Evolutionary conservation across 2,113 vertebrate species (phyloP), one percentile per base, ranked within the genome.

Genomic region (Silurus asotus): DNA sequence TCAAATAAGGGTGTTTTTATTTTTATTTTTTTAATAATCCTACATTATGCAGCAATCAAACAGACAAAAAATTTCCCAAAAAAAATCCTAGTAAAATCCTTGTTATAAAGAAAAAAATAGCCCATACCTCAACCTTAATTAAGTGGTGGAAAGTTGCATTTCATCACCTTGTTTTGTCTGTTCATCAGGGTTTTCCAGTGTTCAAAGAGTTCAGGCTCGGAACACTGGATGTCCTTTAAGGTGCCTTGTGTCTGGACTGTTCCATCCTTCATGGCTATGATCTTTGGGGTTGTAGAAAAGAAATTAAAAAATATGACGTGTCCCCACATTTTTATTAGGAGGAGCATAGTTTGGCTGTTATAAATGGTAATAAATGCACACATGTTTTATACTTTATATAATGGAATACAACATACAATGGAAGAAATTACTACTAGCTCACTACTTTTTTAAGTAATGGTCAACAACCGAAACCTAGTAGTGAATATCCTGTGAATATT

Each of bases 141-240:
- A 49, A 49, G n/a, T 49, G 19, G 19, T 74, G 48, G 72, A 75
- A 53, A 75, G 55, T 37, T 8, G 67, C 48, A 53, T 51, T 53
- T 82, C 81, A 97, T 95, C 86, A 98, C 97, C 88, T 97, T 96
- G 92, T 99, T 96, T 86, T 99, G 94, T 65, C 98, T 93, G 93
- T 99, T 96, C 98, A 99, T 99, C 84, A 99, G 95, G 0, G 96
- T 97, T 92, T 97, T 99, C 98, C 98, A 99, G 87, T 99, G 97
- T 83, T 99, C 97, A 75, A 98, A 99, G 53, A 99, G 96, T 49
- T 98, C 96, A 10, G 96, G 94, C 86, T 99, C 96, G 0, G 95
- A 94, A 81, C 95, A 97, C 94, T 99, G 98, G 93, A 99, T 97
- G 93, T 99, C 97, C 92, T 99, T 99, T 91, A 99, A 95, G 0